Evolutionary conservation across 1,140 invertebrate species (phyloP).

Genomic region (Euborellia annulipes): DNA sequence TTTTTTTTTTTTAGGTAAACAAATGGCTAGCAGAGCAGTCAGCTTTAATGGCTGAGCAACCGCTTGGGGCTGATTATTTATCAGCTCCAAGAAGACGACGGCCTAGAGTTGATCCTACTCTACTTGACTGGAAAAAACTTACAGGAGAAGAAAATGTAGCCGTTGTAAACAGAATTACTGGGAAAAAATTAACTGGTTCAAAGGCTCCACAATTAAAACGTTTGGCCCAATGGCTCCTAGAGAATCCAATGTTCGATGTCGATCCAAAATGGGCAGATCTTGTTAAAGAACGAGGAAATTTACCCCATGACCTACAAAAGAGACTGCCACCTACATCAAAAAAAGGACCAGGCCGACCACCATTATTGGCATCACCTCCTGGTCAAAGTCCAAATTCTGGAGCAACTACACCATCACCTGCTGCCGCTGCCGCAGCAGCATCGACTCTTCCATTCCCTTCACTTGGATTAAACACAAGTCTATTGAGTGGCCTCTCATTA

Average conservation of each 20-base stretch:
- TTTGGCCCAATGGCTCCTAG: constrained; percentile 80
- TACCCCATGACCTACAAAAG: constrained; percentile 60
- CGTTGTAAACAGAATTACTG: constrained; percentile 81
- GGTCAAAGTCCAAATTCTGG: constrained; percentile 20
- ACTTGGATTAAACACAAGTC: constrained; percentile 57
- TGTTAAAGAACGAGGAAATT: constrained; percentile 70
- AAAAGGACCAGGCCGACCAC: constrained; percentile 48
- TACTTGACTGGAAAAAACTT: constrained; percentile 65
- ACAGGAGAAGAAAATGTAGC: constrained; percentile 92
- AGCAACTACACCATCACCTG: constrained; percentile 26
- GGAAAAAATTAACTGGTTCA: constrained; percentile 82
- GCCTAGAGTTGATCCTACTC: constrained; percentile 49
- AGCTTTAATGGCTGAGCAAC: constrained; percentile 48
- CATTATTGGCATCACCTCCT: constrained; percentile 43
- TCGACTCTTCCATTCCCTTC: constrained; percentile 46
- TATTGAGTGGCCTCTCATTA: constrained; percentile 45
- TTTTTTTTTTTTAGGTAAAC: constrained; percentile 42
- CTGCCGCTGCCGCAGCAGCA: constrained; percentile 39
- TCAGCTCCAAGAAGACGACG: constrained; percentile 40
- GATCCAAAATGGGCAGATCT: constrained; percentile 94
- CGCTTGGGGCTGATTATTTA: constrained; percentile 42
- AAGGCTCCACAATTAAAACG: constrained; percentile 92
- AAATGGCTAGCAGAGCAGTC: constrained; percentile 80
- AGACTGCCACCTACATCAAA: constrained; percentile 40
- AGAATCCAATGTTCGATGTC: constrained; percentile 94